Evolutionary conservation across 2,113 vertebrate species (phyloP), one percentile per base, ranked within the genome.

Genomic region (Rhegmatorhina hoffmannsi): DNA sequence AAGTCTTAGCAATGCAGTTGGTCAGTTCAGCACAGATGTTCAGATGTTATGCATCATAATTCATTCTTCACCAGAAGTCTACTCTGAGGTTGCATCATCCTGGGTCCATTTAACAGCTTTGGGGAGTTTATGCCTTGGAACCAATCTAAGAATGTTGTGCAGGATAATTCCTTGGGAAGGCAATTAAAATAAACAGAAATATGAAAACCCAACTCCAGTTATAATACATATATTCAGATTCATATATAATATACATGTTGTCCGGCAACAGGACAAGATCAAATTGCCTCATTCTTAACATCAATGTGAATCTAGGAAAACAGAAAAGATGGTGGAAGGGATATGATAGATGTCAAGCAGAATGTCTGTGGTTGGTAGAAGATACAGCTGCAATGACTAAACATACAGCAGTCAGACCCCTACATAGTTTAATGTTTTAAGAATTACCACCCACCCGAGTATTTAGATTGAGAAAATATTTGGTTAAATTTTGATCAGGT

Each of bases 61-160:
- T 62, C 43, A 46, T 56, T 83, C 60, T 74, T 55, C 43, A 56
- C 9, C 36, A 78, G 43, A 78, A 55, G 1, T 40, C 31, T 74
- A 0, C 36, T 62, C 31, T 49, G 74, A 66, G 26, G 8, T 0
- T 0, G 21, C 1, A 3, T 38, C 24, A 73, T 40, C 4, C 26
- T 0, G 0, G 17, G 13, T 56, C 69, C 6, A 14, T 73, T 19
- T 59, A 63, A 44, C 26, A 89, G 12, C 17, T 53, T 53, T 66
- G 13, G 18, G 11, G 59, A 69, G 4, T 60, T 67, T 66, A 28
- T 47, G 13, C 10, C 26, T 58, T 78, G 29, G 56, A 92, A 62
- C 9, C 28, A 81, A 46, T 17, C 19, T 58, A 46, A 53, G 52
- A 50, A 67, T 18, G 38, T 12, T 84, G 28, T 66, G 40, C 18